Evolutionary conservation across 2,797 vertebrate species (phyloP).

Genomic region (Scyliorhinus canicula): DNA sequence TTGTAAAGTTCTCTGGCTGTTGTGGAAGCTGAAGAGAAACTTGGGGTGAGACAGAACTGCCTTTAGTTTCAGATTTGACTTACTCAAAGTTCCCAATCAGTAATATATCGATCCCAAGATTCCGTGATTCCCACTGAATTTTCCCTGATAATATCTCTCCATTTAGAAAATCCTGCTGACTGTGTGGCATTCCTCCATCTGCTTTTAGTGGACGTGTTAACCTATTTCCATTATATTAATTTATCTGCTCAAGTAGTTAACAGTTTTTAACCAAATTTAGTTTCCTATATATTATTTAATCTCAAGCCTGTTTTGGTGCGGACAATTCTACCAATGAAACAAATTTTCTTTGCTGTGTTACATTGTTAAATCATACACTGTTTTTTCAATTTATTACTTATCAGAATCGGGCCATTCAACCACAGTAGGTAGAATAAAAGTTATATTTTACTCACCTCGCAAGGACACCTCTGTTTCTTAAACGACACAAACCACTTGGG

Average conservation of each 20-base stretch:
- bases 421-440: neutral
- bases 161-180: neutral
- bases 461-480: neutral
- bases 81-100: neutral
- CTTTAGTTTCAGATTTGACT: neutral
- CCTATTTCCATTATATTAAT: neutral
- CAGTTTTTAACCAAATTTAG: neutral
- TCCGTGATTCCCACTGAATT: neutral
- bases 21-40: neutral
- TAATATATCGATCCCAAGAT: neutral
- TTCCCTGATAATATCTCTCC: neutral
- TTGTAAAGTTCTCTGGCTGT: neutral
- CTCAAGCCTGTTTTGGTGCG: too few relatives aligned
- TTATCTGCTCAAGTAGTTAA: neutral
- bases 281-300: neutral
- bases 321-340: neutral
- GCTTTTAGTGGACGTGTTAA: neutral
- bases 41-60: neutral
- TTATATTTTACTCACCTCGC: neutral
- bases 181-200: neutral
- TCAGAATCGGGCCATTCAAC: neutral
- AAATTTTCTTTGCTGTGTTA: neutral
- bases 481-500: neutral
- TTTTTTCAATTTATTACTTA: neutral
- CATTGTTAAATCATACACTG: neutral